Evolutionary conservation across 2,888 invertebrate genomes (phyloP), one percentile per base, ranked within the genome.

Genomic region (Sipunculus nudus): DNA sequence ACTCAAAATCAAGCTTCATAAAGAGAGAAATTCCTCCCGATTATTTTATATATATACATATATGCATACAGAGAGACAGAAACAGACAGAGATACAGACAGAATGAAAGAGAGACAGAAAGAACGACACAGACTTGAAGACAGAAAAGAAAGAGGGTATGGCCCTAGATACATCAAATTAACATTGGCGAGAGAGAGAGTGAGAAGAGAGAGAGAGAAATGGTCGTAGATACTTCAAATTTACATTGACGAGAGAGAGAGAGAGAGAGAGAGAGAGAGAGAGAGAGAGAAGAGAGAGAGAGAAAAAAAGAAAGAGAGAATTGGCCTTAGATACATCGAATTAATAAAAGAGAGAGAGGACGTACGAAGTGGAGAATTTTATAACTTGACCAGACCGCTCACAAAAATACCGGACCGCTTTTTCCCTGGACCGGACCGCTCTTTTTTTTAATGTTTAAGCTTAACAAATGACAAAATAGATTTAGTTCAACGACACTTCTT

Each of bases 241-340:
- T n/a, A n/a, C n/a, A n/a, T n/a, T n/a, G n/a, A n/a, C n/a, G 41
- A 41, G 8, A 41, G 41, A 41, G 41, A 41, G 8, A 41, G 8
- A 5, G 41, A 41, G 8, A 41, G 41, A 41, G 41, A 41, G 8
- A 41, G 41, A 41, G 41, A 41, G 8, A 41, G n/a, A 41, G 41
- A 41, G 8, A 41, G 8, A 41, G 41, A 41, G 8, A 41, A 23
- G 23, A 23, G 23, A 6, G 23, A 38, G 38, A 38, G 10, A 16
- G 41, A 41, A n/a, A 10, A 19, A 41, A 6, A 41, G 6, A 41
- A 19, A 41, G 41, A 10, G 6, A 5, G 5, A n/a, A 8, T 21
- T 23, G 23, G 23, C 8, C 41, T 41, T 21, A 41, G 6, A 23
- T 5, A 10, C 5, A 21, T 5, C 23, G 23, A 5, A 41, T 41